Base-by-base conservation (phyloP, 2,113 vertebrate genomes). In the Corythaeola cristata region DNA sequence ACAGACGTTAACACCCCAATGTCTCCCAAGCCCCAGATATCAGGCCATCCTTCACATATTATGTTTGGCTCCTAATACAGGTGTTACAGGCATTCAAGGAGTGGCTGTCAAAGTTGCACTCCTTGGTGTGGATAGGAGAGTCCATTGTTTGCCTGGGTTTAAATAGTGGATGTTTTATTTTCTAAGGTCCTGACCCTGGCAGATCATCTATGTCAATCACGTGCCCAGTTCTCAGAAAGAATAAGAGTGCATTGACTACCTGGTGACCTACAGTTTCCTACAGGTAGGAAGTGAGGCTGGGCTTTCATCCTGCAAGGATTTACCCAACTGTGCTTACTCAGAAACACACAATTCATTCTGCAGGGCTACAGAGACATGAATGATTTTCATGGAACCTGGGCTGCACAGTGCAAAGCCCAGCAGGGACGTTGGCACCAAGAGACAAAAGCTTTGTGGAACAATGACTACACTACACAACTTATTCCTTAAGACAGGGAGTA, bases 1-100 rank as follows among this genome's bases (percentile, higher is more conserved):
- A 45, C 12, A 0, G 1, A 3, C 12, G 28, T 62, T 30, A 63
- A 76, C 19, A 18, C 7, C 15, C 5, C 44, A 52, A 5, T 1
- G 3, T 44, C 58, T 20, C 37, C 10, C 62, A 41, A 63, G 62
- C 5, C 41, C 55, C 15, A 59, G 2, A 28, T 35, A 60, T 50
- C 19, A 32, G 18, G 4, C 28, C 32, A 82, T 11, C 22, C 16
- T 53, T 41, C 44, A n/a, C 18, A 18, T 21, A 7, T 55, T n/a
- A 12, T 49, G 5, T 83, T 50, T 24, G 7, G 4, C 5, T 91
- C 21, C 21, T 90, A 30, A 24, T 5, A 44, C 12, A 58, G 45
- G 5, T 16, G 60, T 21, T n/a, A 7, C 47, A 84, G 62, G 28
- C 3, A 4, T 22, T 58, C 76, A 53, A 39, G 18, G 23, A 30